These are phyloP conservation scores for Tonatia bakeri DNA, from an alignment of 2,113 vertebrate genomes.

Conservation along the genomic window DNA sequence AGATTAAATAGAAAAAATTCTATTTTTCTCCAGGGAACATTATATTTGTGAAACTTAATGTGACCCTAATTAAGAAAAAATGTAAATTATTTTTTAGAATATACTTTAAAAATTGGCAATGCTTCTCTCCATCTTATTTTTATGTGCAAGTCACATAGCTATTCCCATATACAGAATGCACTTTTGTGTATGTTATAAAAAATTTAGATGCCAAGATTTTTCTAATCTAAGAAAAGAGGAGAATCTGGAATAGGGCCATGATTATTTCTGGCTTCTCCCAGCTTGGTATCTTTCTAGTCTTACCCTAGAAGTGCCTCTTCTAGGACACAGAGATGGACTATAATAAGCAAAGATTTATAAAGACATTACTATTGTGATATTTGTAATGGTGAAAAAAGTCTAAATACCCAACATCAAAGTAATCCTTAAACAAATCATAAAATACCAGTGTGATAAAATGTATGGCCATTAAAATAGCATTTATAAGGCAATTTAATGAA, in stretches of 20 bases:
- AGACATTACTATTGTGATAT: neutral
- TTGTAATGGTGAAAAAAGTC: neutral
- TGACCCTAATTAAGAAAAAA: neutral
- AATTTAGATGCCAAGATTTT: neutral
- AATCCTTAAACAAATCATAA: constrained; percentile 8
- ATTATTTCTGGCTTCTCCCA: constrained; percentile 7
- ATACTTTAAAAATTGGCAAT: neutral
- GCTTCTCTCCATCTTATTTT: neutral
- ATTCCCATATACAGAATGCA: neutral
- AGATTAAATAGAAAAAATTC: constrained; percentile 1
- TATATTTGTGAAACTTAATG: constrained; percentile 41
- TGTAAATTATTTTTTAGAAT: neutral
- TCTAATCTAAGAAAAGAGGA: constrained; percentile 44
- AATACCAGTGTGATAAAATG: neutral
- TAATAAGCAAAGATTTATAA: neutral
- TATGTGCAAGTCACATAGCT: neutral
- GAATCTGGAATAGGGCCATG: neutral
- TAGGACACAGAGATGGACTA: neutral
- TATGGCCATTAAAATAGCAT: neutral
- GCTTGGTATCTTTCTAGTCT: neutral
- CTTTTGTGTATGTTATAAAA: neutral
- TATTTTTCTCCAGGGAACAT: neutral
- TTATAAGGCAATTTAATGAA: neutral
- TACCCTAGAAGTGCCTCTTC: neutral
- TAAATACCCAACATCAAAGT: neutral